Conservation (phyloP, 2,797 vertebrate species). For the Mormyrops attenuatus region DNA sequence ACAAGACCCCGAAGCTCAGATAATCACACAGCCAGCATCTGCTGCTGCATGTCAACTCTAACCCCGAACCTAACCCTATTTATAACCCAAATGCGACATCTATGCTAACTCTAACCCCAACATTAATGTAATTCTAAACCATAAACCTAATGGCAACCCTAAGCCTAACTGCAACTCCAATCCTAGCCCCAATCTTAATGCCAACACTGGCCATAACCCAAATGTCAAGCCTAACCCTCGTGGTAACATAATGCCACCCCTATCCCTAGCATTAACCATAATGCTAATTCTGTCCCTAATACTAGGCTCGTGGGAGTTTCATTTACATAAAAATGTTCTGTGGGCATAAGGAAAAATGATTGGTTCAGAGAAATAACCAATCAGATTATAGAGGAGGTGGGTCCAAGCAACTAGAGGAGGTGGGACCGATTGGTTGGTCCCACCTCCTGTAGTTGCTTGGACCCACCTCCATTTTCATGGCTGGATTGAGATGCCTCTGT, state of each 20-base stretch:
- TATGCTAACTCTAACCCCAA: background rate
- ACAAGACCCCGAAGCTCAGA: background rate
- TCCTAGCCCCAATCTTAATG: background rate
- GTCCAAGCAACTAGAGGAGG: background rate
- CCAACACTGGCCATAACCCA: background rate
- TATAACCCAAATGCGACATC: background rate
- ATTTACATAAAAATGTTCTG: background rate
- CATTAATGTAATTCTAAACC: background rate
- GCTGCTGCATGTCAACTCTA: background rate
- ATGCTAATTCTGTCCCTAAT: background rate
- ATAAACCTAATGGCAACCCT: background rate
- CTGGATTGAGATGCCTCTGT: background rate
- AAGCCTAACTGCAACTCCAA: background rate
- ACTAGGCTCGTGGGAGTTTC: background rate
- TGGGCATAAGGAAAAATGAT: background rate
- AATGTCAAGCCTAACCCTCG: background rate
- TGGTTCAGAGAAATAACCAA: background rate
- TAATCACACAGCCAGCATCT: background rate
- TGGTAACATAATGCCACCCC: background rate
- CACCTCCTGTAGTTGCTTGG: background rate
- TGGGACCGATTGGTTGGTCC: background rate
- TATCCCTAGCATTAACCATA: background rate
- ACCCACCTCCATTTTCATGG: background rate
- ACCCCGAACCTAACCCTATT: background rate
- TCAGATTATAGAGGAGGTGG: background rate